These are phyloP conservation scores for Setophaga coronata DNA, from an alignment of 2,113 vertebrate genomes.

Conservation along the genomic window DNA sequence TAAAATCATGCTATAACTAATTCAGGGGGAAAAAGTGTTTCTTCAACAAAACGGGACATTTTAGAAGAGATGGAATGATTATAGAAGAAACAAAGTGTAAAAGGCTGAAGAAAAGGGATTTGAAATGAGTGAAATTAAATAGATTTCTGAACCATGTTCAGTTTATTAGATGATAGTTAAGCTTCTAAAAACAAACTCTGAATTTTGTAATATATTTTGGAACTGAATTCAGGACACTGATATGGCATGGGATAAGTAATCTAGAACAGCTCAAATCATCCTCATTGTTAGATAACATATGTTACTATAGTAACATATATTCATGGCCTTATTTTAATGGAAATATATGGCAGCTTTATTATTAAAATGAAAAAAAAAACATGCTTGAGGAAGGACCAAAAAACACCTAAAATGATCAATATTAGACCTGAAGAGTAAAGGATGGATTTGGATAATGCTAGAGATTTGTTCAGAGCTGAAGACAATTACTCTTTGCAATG, in stretches of 20 bases:
- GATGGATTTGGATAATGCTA: background rate
- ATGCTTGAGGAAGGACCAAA: fast-evolving
- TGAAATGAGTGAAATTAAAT: background rate
- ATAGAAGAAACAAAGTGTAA: background rate
- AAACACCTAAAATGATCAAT: background rate
- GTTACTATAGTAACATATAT: fast-evolving
- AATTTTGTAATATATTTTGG: background rate
- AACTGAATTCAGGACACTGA: background rate
- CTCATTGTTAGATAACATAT: background rate
- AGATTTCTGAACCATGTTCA: background rate
- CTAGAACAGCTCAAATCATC: background rate
- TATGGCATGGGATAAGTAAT: background rate
- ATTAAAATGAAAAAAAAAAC: background rate
- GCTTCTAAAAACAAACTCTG: background rate
- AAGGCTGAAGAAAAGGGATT: background rate
- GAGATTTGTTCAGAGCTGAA: background rate
- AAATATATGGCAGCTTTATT: background rate
- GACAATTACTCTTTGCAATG: background rate
- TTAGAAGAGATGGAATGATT: background rate
- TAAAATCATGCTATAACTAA: background rate
- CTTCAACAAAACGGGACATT: background rate
- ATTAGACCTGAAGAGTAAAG: background rate
- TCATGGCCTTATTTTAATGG: background rate
- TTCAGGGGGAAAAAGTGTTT: background rate
- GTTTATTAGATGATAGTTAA: background rate